Base-by-base conservation (phyloP, 2,797 vertebrate species). In the Tapera naevia region DNA sequence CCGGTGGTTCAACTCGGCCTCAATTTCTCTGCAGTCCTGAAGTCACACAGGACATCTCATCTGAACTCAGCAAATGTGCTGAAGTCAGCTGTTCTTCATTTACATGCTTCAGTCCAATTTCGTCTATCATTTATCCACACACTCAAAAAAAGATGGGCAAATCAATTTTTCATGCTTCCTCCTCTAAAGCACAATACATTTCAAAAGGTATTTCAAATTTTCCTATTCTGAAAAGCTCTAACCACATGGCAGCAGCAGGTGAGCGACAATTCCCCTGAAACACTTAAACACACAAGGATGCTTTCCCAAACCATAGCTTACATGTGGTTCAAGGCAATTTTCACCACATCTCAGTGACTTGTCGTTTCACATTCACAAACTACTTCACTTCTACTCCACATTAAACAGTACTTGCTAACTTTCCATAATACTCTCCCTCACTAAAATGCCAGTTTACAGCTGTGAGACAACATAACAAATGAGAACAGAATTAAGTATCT, bases 231-330 rank as follows among this genome's bases (percentile, higher is more conserved):
- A 41, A 24, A 56, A 67, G 33, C 71, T 80, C 24, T 50, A 65
- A 82, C 50, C 1, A 7, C 13, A 1, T 4, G 5, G 10, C 56
- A 86, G 60, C 17, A 73, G 67, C 27, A 85, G 13, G 7, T 6
- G 6, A 17, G 11, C 25, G 17, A 62, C 57, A 88, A 69, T 6
- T 48, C 53, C 53, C 46, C 27, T 54, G 35, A 64, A 73, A 80
- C 3, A 2, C 39, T 7, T 79, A 24, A 69, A 60, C 0, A 0
- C 11, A 10, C 61, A 61, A 17, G 4, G 48, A 74, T 1, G 2
- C 32, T 57, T 56, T 58, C 74, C 46, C 50, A 17, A 51, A 37
- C 27, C 60, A 30, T 2, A 2, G 37, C 11, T 22, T 18, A 17
- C n/a, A n/a, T 0, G 1, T 3, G 11, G 3, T 33, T 54, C 43